A percentile compares a stretch with the other conserved stretches of the same genome.
Evolutionary conservation across 2,797 vertebrate genomes (phyloP).

Genomic region (Dromococcyx pavoninus): DNA sequence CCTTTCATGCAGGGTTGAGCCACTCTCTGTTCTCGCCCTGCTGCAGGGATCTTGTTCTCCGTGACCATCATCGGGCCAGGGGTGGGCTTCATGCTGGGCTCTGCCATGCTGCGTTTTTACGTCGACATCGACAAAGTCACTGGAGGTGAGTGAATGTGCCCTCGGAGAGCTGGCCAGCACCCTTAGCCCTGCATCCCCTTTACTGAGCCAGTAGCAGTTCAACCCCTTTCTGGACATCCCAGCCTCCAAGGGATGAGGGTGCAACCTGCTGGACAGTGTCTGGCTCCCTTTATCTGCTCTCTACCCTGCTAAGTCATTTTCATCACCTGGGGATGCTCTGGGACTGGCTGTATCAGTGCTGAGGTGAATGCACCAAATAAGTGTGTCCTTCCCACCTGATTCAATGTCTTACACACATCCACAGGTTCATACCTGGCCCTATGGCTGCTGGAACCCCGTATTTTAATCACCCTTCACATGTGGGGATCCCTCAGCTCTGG

Average conservation of each 20-base stretch:
- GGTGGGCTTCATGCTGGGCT: constrained; percentile 85
- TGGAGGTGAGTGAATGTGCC: constrained; percentile 55
- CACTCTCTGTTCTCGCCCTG: not conserved
- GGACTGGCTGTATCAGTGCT: not conserved
- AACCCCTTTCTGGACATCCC: not conserved
- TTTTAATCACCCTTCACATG: not conserved
- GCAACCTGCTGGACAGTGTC: not conserved
- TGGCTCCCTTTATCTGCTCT: not conserved
- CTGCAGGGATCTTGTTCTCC: constrained; percentile 88
- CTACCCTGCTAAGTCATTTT: not conserved
- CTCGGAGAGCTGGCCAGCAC: rapidly evolving
- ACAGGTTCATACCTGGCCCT: not conserved
- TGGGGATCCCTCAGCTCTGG: not conserved
- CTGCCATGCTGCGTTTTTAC: constrained; percentile 82
- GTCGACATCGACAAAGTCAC: constrained; percentile 87
- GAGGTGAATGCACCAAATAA: not conserved
- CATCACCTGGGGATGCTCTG: not conserved
- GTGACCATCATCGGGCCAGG: constrained; percentile 86
- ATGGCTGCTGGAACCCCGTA: not conserved
- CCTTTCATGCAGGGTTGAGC: not conserved
- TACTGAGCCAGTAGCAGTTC: not conserved
- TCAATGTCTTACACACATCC: not conserved
- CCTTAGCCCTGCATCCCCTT: not conserved
- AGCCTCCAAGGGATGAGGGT: no score
- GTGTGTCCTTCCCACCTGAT: not conserved